These are phyloP conservation scores for Elephantulus edwardii DNA, from an alignment of 2,113 vertebrate species.

Conservation along the genomic window DNA sequence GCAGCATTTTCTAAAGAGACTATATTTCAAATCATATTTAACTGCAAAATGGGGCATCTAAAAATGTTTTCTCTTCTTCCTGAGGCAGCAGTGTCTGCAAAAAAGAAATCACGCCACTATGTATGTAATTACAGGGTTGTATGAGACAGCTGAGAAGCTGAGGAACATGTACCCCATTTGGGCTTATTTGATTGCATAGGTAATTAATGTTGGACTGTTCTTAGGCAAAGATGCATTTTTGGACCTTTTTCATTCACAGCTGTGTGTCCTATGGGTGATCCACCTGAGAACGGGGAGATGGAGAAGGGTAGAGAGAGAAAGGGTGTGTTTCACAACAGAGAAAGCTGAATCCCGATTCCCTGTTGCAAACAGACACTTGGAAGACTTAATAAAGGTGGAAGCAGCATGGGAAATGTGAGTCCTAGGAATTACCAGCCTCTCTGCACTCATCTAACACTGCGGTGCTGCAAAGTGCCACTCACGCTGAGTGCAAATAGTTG, in stretches of 20 bases:
- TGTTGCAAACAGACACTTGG: background rate
- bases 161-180: constrained; percentile 55
- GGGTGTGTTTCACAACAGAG: background rate
- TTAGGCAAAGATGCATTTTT: constrained; percentile 44
- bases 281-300: constrained; percentile 46
- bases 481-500: background rate
- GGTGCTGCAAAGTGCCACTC: background rate
- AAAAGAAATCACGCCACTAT: constrained; percentile 72
- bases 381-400: background rate
- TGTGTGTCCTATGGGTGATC: constrained; percentile 34
- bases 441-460: background rate
- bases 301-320: fast-evolving
- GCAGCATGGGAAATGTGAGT: background rate
- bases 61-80: constrained; percentile 67
- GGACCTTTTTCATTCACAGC: constrained; percentile 67
- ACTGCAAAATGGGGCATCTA: constrained; percentile 75
- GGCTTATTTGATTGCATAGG: constrained; percentile 62
- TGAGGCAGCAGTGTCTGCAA: constrained; percentile 75
- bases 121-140: constrained; percentile 57
- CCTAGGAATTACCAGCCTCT: background rate
- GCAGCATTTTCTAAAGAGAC: constrained; percentile 58
- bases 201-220: constrained; percentile 57
- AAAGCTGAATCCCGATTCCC: background rate
- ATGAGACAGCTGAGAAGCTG: constrained; percentile 59
- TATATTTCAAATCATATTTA: constrained; percentile 73